Evolutionary conservation across 2,113 vertebrate species (phyloP).

Genomic region (Australoheros scitulus): DNA sequence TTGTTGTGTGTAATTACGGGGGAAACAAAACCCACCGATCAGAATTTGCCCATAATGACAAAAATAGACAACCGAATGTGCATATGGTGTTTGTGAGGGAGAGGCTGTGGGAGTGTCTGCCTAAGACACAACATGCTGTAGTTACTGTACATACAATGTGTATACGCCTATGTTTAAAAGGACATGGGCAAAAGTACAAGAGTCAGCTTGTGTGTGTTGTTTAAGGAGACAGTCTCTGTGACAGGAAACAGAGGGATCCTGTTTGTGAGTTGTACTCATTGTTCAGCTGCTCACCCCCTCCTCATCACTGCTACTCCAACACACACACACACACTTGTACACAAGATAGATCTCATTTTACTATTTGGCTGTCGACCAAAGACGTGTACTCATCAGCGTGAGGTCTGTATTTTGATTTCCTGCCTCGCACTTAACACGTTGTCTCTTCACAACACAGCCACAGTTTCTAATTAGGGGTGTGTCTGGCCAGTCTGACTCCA

Average conservation of each 20-base stretch:
- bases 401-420: conserved; percentile 44
- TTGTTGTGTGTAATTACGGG: conserved; percentile 58
- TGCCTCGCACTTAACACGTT: conserved; percentile 6
- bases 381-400: conserved; percentile 36
- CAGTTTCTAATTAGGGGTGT: conserved; percentile 47
- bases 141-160: conserved; percentile 7
- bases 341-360: conserved; percentile 35
- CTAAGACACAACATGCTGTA: conserved; percentile 13
- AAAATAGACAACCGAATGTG: conserved; percentile 47
- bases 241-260: conserved; percentile 83
- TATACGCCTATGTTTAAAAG: conserved; percentile 25
- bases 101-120: conserved; percentile 7
- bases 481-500: conserved; percentile 51
- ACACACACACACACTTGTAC: conserved; percentile 25
- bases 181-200: conserved; percentile 30
- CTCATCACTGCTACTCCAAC: background rate
- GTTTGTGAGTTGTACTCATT: conserved; percentile 78
- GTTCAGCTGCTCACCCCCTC: conserved; percentile 67
- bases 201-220: conserved; percentile 46
- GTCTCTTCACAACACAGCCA: conserved; percentile 48
- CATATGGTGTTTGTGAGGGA: conserved; percentile 35
- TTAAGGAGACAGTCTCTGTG: conserved; percentile 64
- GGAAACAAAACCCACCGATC: conserved; percentile 41
- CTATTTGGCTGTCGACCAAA: conserved; percentile 53
- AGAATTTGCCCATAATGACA: conserved; percentile 39